Conservation (phyloP, 2,797 vertebrate genomes). For the Dicrostonyx torquatus region DNA sequence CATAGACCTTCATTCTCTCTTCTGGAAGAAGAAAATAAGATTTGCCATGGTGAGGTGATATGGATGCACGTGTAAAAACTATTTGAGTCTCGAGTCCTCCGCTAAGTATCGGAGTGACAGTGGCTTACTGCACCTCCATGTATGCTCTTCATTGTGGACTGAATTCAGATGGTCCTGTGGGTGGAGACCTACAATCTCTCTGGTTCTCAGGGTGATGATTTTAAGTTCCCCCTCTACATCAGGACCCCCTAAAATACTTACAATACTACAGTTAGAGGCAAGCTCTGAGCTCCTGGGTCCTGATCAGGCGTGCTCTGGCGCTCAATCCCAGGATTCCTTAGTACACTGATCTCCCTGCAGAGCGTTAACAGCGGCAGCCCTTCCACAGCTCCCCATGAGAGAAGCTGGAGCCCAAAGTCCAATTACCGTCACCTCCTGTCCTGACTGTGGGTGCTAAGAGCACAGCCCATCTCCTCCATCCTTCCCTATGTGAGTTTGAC, state of each 20-base stretch:
- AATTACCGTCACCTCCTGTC: not conserved
- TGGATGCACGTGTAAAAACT: not conserved
- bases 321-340: not conserved
- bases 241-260: not conserved
- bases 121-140: not conserved
- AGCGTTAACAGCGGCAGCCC: not conserved
- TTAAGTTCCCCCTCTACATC: not conserved
- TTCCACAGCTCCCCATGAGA: not conserved
- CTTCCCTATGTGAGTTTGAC: not conserved
- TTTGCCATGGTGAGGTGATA: not conserved
- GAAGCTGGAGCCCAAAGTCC: not conserved
- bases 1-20: not conserved
- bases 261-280: not conserved
- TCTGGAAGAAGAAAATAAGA: not conserved
- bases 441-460: not conserved
- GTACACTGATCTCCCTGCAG: not conserved
- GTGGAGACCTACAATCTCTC: not conserved
- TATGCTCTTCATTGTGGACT: not conserved
- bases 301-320: not conserved
- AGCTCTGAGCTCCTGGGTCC: not conserved
- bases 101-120: not conserved
- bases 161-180: not conserved
- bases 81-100: not conserved
- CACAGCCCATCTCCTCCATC: accelerated
- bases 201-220: not conserved